Conservation (phyloP, 2,797 vertebrate genomes). For the Uromys caudimaculatus region DNA sequence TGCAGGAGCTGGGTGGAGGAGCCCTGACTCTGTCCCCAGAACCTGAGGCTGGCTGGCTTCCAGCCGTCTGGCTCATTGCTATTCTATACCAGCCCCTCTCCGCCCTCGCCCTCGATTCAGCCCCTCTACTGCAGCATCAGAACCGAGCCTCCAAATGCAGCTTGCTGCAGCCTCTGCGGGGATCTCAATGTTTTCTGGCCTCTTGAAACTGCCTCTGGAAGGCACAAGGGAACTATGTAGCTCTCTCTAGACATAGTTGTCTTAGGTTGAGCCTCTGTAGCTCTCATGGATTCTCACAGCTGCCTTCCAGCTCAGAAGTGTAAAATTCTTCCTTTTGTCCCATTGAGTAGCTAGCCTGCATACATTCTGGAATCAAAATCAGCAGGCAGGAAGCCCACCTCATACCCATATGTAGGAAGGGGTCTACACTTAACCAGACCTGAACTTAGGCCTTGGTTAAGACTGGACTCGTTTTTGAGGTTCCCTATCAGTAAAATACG, state of each 20-base stretch:
- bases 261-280: background rate
- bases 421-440: background rate
- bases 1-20: background rate
- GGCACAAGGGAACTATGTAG: background rate
- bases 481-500: background rate
- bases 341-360: background rate
- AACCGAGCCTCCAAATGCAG: constrained; percentile 49
- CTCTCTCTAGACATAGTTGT: background rate
- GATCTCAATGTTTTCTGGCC: constrained; percentile 11
- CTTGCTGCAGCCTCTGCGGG: constrained; percentile 1
- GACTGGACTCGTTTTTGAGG: constrained; percentile 11
- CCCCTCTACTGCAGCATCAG: constrained; percentile 19
- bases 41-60: constrained; percentile 70
- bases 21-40: constrained; percentile 42
- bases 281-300: background rate
- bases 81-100: constrained; percentile 61
- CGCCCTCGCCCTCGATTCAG: constrained; percentile 5
- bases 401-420: background rate
- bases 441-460: constrained; percentile 27
- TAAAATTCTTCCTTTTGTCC: constrained; percentile 6
- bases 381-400: constrained; percentile 21
- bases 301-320: background rate
- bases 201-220: constrained; percentile 2
- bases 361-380: background rate
- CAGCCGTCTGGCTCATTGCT: constrained; percentile 64